Evolutionary conservation across 23 tunicate species (phyloP).

Genomic region (Trididemnum nubilum): DNA sequence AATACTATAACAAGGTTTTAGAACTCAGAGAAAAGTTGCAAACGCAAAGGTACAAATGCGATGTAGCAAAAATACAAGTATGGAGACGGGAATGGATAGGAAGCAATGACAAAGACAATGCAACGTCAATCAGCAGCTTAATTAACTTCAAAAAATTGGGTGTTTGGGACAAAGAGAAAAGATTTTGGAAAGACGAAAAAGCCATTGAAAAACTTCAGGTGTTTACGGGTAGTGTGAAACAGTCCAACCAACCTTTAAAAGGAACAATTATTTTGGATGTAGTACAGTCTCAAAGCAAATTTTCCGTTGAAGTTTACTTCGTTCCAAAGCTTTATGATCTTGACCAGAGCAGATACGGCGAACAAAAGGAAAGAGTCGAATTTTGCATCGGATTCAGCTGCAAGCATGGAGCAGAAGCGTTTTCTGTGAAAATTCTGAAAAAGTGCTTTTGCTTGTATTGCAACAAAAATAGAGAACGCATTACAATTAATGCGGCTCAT

Average conservation of each 20-base stretch:
- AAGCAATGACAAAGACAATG: neutral
- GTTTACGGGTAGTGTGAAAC: constrained; percentile 42
- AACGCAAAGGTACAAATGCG: neutral
- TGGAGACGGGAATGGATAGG: constrained; percentile 43
- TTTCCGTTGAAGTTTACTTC: constrained; percentile 27
- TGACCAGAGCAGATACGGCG: constrained; percentile 1
- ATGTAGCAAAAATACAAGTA: neutral
- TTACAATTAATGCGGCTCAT: constrained; percentile 13
- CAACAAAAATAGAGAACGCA: neutral
- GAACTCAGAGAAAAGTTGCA: constrained; percentile 15
- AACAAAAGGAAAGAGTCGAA: constrained; percentile 51
- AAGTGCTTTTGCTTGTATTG: constrained; percentile 9
- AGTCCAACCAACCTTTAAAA: constrained; percentile 10
- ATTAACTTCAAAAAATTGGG: constrained; percentile 33
- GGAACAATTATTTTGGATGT: constrained; percentile 19
- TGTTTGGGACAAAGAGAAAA: constrained; percentile 32
- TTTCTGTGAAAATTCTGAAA: neutral
- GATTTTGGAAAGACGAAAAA: constrained; percentile 38
- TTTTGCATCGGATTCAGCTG: constrained; percentile 56
- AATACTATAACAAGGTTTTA: constrained; percentile 11
- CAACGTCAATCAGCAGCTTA: constrained; percentile 17
- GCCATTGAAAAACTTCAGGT: constrained; percentile 24
- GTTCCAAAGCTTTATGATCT: constrained; percentile 56
- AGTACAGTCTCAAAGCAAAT: neutral
- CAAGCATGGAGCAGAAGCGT: constrained; percentile 41